These are phyloP conservation scores for Aspidiotus rigidus DNA, from an alignment of 2,888 invertebrate genomes.

Conservation along the genomic window DNA sequence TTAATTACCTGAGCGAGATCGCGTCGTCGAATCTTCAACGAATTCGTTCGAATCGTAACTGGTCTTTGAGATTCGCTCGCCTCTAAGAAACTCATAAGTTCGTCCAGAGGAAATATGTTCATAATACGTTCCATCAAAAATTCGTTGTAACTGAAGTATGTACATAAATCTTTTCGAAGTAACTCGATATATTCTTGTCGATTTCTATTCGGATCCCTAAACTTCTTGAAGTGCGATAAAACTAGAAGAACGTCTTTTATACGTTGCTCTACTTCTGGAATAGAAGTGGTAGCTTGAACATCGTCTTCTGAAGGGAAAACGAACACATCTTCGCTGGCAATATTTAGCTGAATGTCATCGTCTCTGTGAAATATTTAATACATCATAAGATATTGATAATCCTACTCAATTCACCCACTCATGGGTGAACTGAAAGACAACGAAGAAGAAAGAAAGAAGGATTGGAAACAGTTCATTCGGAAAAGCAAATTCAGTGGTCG, in stretches of 20 bases:
- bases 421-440: too few relatives aligned
- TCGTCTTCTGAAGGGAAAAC: slow-evolving; percentile 69
- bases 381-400: too few relatives aligned
- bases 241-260: slow-evolving; percentile 65
- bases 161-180: slow-evolving; percentile 74
- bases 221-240: slow-evolving; percentile 47
- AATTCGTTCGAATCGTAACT: slow-evolving; percentile 90
- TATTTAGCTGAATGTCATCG: slow-evolving; percentile 66
- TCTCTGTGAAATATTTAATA: slow-evolving; percentile 43
- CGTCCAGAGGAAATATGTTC: slow-evolving; percentile 76
- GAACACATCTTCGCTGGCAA: slow-evolving; percentile 65
- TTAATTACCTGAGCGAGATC: slow-evolving; percentile 70
- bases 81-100: slow-evolving; percentile 88
- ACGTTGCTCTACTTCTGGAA: slow-evolving; percentile 78
- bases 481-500: too few relatives aligned
- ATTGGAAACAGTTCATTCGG: too few relatives aligned
- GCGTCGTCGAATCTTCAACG: slow-evolving; percentile 79
- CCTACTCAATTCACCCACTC: too few relatives aligned
- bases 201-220: slow-evolving; percentile 57
- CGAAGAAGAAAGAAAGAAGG: too few relatives aligned
- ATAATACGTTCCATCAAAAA: slow-evolving; percentile 87
- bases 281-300: slow-evolving; percentile 58
- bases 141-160: slow-evolving; percentile 93
- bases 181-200: slow-evolving; percentile 73
- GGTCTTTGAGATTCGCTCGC: slow-evolving; percentile 92